These are phyloP conservation scores for Drosophila bocki DNA, from an alignment of 1,140 invertebrate species.

Conservation along the genomic window DNA sequence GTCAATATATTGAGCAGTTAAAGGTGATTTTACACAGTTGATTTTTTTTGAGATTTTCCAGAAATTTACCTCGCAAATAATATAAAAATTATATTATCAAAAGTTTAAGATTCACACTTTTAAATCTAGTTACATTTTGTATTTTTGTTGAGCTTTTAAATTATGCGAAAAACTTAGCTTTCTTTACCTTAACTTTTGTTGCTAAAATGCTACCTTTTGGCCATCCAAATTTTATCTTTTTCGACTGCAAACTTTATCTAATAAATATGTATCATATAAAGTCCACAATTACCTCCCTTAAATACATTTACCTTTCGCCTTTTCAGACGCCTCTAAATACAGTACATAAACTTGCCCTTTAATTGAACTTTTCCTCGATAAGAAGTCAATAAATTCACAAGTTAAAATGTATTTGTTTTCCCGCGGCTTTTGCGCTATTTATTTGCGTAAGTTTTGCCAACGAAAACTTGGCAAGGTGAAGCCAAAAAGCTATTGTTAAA, in stretches of 20 bases:
- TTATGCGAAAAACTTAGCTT: not conserved
- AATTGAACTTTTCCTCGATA: slow-evolving; percentile 49
- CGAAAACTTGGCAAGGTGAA: slow-evolving; percentile 41
- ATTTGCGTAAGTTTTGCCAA: slow-evolving; percentile 37
- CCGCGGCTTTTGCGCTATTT: slow-evolving; percentile 31
- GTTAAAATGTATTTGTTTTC: slow-evolving; percentile 29
- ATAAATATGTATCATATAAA: not conserved
- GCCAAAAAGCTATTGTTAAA: slow-evolving; percentile 18
- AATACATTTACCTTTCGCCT: not conserved
- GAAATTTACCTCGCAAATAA: not conserved
- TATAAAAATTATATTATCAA: not conserved
- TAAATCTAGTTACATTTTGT: not conserved
- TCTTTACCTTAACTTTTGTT: not conserved
- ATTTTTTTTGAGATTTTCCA: too few relatives aligned
- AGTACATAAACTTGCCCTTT: slow-evolving; percentile 32
- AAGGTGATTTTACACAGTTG: not conserved
- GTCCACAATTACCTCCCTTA: not conserved
- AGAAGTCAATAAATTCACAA: slow-evolving; percentile 38
- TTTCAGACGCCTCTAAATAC: not conserved
- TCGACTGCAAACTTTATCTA: not conserved
- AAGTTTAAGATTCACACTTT: not conserved
- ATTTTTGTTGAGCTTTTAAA: not conserved
- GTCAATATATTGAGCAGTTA: slow-evolving; percentile 11
- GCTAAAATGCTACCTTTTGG: not conserved
- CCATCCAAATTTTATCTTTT: not conserved